Evolutionary conservation across 1,140 invertebrate species (phyloP), one percentile per base, ranked within the genome.

Genomic region (Apis dorsata): DNA sequence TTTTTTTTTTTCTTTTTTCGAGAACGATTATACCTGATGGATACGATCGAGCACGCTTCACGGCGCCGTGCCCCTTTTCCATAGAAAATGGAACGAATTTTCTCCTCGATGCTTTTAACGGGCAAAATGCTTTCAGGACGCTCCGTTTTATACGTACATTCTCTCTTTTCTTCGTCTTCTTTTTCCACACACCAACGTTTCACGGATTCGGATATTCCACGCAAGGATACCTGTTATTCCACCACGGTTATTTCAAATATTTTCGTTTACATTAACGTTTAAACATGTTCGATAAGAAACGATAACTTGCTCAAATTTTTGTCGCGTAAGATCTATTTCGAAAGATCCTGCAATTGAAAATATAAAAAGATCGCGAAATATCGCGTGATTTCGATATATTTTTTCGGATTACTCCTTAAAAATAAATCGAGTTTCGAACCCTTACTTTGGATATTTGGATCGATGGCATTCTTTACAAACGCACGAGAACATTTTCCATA

Each of bases 21-120:
- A 15, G 77, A 79, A 68, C 74, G 85, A 87, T 87, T 87, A 87
- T 86, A 79, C 82, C 86, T 73, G 81, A 87, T 75, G 85, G 83
- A 79, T 79, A 77, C 81, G 81, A 80, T 83, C 77, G 86, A 83
- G 81, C 85, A 87, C 85, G 81, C 85, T 81, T 84, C 73, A 74
- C 74, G 70, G 77, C 59, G 57, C 28, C 49, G 34, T 28, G 73
- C 81, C 73, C 83, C 81, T 87, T 88, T 88, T 88, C 83, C 78
- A 55, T 71, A 60, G 78, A 87, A 87, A 81, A 87, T 85, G 82
- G 85, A 88, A 88, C 82, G 78, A 87, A 83, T 88, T 88, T 88
- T 85, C 85, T 81, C 78, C 60, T 85, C 75, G 85, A 83, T 87
- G 86, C 86, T 88, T 88, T 88, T 87, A 88, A 88, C 85, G 86